Evolutionary conservation across 1,140 invertebrate species (phyloP).

Genomic region (Lithobius niger): DNA sequence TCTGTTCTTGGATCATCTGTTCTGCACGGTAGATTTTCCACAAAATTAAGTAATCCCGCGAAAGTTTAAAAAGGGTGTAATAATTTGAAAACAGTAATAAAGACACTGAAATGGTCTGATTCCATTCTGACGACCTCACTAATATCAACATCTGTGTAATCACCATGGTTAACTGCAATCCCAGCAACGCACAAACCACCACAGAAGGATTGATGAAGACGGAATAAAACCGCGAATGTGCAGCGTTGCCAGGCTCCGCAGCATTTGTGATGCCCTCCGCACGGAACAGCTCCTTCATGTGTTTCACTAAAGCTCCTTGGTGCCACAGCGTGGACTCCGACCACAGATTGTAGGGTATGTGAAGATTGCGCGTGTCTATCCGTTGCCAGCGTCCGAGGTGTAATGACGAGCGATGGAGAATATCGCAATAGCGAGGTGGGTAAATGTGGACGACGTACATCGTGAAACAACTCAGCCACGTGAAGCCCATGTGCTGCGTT

Average conservation of each 20-base stretch:
- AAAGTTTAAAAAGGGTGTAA: conserved; percentile 76
- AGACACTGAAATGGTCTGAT: conserved; percentile 71
- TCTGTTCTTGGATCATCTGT: conserved; percentile 44
- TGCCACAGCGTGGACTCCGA: conserved; percentile 56
- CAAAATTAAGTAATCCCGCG: conserved; percentile 70
- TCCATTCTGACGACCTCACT: conserved; percentile 69
- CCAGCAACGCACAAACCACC: conserved; percentile 56
- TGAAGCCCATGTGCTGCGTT: conserved; percentile 62
- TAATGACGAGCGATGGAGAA: conserved; percentile 69
- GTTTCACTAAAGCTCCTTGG: conserved; percentile 61
- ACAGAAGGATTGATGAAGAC: conserved; percentile 77
- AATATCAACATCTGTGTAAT: conserved; percentile 61
- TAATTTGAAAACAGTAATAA: conserved; percentile 79
- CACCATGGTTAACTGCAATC: conserved; percentile 56
- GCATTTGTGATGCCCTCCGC: conserved; percentile 58
- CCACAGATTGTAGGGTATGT: conserved; percentile 52
- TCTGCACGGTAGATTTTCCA: conserved; percentile 65
- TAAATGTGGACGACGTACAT: conserved; percentile 65
- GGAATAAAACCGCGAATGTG: conserved; percentile 64
- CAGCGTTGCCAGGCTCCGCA: conserved; percentile 66
- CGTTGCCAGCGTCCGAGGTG: conserved; percentile 78
- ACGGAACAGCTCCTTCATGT: conserved; percentile 62
- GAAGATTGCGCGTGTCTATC: conserved; percentile 46
- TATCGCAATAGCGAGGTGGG: conserved; percentile 66
- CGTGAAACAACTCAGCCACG: conserved; percentile 67